These are phyloP conservation scores for Porites cylindrica DNA, from an alignment of 92 coral and sea anemone genomes.

Conservation along the genomic window DNA sequence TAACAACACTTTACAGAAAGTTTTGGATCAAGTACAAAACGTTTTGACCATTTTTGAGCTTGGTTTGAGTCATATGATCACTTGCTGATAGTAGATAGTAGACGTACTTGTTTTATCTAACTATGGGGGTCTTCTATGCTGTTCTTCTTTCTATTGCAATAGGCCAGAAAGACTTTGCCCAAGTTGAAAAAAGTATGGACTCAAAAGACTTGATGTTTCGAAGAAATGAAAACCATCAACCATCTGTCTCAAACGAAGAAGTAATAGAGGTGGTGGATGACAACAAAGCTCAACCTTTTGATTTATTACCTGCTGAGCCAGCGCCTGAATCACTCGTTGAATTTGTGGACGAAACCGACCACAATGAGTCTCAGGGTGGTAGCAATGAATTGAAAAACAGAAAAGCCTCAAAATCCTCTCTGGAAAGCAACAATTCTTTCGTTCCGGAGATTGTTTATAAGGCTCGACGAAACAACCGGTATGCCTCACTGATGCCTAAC, in stretches of 20 bases:
- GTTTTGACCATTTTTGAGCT: no score
- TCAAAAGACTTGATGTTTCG: background rate
- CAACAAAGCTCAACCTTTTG: background rate
- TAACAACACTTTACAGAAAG: no score
- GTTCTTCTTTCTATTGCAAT: background rate
- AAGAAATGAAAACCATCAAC: slow-evolving; percentile 11
- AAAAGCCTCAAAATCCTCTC: background rate
- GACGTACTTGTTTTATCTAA: no score
- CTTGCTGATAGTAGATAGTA: no score
- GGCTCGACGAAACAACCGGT: background rate
- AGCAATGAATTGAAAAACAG: background rate
- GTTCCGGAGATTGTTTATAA: background rate
- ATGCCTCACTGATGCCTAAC: background rate
- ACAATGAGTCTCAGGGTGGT: background rate
- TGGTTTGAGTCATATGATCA: no score
- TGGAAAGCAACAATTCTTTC: background rate
- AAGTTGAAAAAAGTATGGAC: background rate
- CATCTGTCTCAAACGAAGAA: background rate
- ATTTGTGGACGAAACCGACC: slow-evolving; percentile 19
- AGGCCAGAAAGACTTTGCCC: background rate
- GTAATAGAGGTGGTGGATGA: slow-evolving; percentile 31
- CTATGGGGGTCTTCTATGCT: background rate
- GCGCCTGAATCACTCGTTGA: slow-evolving; percentile 47
- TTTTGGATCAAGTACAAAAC: no score
- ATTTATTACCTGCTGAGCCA: background rate